Base-by-base conservation (phyloP, 2,797 vertebrate species). In the Sibirionetta formosa region DNA sequence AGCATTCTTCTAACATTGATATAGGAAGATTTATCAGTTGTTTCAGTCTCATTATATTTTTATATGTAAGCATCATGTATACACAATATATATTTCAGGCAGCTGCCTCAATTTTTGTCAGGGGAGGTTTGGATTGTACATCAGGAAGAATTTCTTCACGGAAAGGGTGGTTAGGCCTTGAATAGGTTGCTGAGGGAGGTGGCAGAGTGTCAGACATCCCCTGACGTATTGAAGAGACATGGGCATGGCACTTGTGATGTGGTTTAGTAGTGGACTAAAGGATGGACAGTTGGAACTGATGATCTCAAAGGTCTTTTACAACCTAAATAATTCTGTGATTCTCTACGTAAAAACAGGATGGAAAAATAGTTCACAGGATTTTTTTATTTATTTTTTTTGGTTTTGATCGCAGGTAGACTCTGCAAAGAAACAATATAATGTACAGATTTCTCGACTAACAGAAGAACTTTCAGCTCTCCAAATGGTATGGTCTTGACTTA, bases 401-500 rank as follows among this genome's bases (percentile, higher is more conserved):
- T 72, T 96, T 94, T 81, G 90, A 58, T 97, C 94, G 83, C 97
- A 99, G 99, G 98, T 99, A 63, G 98, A 98, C 73, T 98, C 97
- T 44, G 98, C 98, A 70, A 99, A 98, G 91, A 99, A 99, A 94
- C 99, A 99, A 82, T 99, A 94, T 86, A 99, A 99, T 4, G 11
- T 98, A 81, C 99, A 99, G 94, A 98, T 99, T 95, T 98, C 98
- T 77, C 98, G 92, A 33, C 98, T 99, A 96, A 97, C 98, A 7
- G 99, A 99, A 96, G 99, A 99, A 97, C 95, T 99, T 76, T 98
- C 99, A 44, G 98, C 98, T 58, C 96, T 99, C 93, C 99, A 99
- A 88, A 97, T 99, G 98, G 99, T 99, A 98, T 66, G 98, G 96
- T 61, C 18, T 83, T 94, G 35, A 79, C 29, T 60, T 8, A 38